Percentiles rank a stretch among this genome's conserved stretches.
These are phyloP conservation scores for Zosterops pallidus DNA, from an alignment of 2,113 vertebrate species.

Conservation along the genomic window DNA sequence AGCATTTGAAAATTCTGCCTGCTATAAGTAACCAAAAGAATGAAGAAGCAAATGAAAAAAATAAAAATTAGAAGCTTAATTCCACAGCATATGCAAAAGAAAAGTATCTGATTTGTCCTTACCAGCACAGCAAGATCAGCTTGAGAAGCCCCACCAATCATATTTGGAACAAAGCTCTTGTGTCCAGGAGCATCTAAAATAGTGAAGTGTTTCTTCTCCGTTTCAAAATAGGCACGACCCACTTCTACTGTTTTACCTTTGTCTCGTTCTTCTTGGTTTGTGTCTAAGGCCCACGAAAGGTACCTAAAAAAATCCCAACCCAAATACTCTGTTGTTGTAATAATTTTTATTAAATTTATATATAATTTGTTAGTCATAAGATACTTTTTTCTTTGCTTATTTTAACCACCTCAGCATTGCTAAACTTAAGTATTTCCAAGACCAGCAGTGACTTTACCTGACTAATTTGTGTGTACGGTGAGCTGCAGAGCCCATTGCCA, in stretches of 20 bases:
- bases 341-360: not conserved
- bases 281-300: conserved; percentile 98
- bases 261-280: conserved; percentile 98
- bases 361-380: not conserved
- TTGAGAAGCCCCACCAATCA: conserved; percentile 98
- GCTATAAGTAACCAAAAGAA: not conserved
- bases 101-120: conserved; percentile 53
- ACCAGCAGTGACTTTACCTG: not conserved
- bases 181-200: conserved; percentile 98
- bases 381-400: not conserved
- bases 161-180: conserved; percentile 99
- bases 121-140: conserved; percentile 98
- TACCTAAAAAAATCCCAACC: conserved; percentile 80
- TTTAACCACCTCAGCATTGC: not conserved
- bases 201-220: conserved; percentile 98
- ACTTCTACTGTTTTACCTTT: conserved; percentile 99
- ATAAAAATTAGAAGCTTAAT: not conserved
- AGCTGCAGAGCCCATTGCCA: not conserved
- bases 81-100: not conserved
- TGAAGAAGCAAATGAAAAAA: not conserved
- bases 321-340: not conserved
- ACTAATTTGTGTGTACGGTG: not conserved
- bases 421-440: not conserved
- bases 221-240: conserved; percentile 97
- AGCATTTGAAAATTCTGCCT: not conserved